These are phyloP conservation scores for Neoarius graeffei DNA, from an alignment of 2,113 vertebrate species.

Conservation along the genomic window DNA sequence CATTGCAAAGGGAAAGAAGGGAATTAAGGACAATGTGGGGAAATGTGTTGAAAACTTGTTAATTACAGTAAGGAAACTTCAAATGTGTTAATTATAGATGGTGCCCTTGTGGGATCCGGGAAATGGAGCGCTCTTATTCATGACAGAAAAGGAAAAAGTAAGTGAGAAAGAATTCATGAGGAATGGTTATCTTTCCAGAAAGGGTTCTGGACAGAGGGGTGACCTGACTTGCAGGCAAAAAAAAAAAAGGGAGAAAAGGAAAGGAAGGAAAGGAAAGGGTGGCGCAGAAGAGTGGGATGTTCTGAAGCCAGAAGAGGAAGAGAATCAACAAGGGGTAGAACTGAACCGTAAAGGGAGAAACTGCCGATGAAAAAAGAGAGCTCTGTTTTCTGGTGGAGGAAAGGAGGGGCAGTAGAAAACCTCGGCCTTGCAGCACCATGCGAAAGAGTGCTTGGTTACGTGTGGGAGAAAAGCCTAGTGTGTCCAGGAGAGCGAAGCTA, in stretches of 20 bases:
- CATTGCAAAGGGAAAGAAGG: not conserved
- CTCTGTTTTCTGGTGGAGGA: not conserved
- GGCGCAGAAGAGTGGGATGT: not conserved
- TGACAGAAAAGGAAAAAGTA: conserved; percentile 54
- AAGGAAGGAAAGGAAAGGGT: not conserved
- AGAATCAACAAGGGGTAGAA: not conserved
- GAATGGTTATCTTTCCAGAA: not conserved
- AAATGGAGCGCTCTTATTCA: conserved; percentile 42
- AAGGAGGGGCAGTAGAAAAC: conserved; percentile 1
- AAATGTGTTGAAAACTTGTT: conserved; percentile 54
- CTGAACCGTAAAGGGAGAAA: conserved; percentile 25
- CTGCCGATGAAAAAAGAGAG: conserved; percentile 3
- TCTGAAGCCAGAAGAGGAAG: not conserved
- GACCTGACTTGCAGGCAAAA: not conserved
- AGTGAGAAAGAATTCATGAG: not conserved
- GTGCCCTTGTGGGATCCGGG: conserved; percentile 59
- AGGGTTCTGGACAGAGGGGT: not conserved
- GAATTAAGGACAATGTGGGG: conserved; percentile 45
- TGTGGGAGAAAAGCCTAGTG: conserved; percentile 24
- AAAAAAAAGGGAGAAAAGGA: too few species aligned
- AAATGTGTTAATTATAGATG: conserved; percentile 71
- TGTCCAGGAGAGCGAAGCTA: conserved; percentile 22
- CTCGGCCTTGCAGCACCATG: not conserved
- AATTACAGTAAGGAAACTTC: conserved; percentile 67
- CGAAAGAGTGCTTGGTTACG: not conserved